A percentile compares a stretch with the other conserved stretches of the same genome.
phyloP scores from a whole-genome alignment of 1,140 invertebrate species.

The Lamellibrachia luymesi region DNA sequence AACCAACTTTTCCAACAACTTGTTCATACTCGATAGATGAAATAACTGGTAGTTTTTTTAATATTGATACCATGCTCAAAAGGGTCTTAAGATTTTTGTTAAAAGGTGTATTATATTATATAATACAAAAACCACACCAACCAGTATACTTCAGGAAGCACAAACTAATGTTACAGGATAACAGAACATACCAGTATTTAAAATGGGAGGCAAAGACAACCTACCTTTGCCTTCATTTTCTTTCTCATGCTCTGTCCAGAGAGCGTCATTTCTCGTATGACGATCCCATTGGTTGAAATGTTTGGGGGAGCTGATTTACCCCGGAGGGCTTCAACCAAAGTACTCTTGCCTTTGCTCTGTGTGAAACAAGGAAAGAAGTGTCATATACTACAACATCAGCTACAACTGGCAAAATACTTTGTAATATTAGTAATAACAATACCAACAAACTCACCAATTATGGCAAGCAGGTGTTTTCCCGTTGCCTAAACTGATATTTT shows the following conservation, averaged over 20 bases:
- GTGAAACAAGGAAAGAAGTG: slow-evolving; percentile 14
- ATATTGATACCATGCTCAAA: too few species aligned
- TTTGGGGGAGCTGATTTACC: slow-evolving; percentile 14
- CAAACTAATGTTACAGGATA: not conserved
- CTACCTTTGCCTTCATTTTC: slow-evolving; percentile 8
- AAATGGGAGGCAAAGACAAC: not conserved
- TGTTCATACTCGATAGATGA: too few species aligned
- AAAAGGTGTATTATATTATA: too few species aligned
- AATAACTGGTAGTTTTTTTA: too few species aligned
- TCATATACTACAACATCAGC: not conserved
- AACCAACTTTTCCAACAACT: too few species aligned
- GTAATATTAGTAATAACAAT: not conserved
- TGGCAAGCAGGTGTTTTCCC: too few species aligned
- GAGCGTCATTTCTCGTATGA: slow-evolving; percentile 15
- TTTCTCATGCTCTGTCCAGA: not conserved
- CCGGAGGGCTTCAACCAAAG: slow-evolving; percentile 35
- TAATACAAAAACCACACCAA: too few species aligned
- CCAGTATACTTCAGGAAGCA: not conserved
- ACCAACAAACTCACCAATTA: too few species aligned
- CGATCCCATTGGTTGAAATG: slow-evolving; percentile 21
- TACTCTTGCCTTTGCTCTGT: slow-evolving; percentile 47
- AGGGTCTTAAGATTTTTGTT: too few species aligned
- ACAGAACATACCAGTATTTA: not conserved
- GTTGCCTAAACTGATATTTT: too few species aligned
- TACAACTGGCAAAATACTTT: not conserved